These are phyloP conservation scores for Megaceryle torquata DNA, from an alignment of 2,113 vertebrate genomes.

Conservation along the genomic window DNA sequence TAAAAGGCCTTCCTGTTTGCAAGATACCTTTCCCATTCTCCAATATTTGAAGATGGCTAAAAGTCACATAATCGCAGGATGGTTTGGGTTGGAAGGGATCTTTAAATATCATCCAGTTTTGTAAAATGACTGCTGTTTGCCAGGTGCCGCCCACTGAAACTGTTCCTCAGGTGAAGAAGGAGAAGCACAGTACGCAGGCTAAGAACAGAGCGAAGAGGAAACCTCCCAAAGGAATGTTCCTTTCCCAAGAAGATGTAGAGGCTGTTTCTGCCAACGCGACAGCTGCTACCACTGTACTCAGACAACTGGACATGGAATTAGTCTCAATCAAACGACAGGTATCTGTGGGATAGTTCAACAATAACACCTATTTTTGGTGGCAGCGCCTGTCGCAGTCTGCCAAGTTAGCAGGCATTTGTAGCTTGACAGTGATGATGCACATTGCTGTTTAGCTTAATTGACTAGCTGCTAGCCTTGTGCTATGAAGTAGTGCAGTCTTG, in stretches of 20 bases:
- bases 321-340: conserved; percentile 96
- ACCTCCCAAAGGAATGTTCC: conserved; percentile 95
- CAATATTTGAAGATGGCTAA: neutral
- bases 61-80: neutral
- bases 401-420: neutral
- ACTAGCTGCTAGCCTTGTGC: neutral
- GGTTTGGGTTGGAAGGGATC: neutral
- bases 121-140: conserved; percentile 24
- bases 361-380: neutral
- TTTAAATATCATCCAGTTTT: neutral
- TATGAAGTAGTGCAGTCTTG: neutral
- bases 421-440: neutral
- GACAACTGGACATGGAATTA: conserved; percentile 91
- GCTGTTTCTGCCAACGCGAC: conserved; percentile 86
- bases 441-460: neutral
- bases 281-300: conserved; percentile 84
- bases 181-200: conserved; percentile 81
- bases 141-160: conserved; percentile 77
- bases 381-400: neutral
- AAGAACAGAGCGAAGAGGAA: conserved; percentile 91
- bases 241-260: conserved; percentile 88
- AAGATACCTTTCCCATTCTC: neutral
- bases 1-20: neutral
- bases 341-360: neutral
- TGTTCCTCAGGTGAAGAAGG: conserved; percentile 83